These are phyloP conservation scores for Lutraria lutraria DNA, from an alignment of 2,888 invertebrate genomes.

Conservation along the genomic window DNA sequence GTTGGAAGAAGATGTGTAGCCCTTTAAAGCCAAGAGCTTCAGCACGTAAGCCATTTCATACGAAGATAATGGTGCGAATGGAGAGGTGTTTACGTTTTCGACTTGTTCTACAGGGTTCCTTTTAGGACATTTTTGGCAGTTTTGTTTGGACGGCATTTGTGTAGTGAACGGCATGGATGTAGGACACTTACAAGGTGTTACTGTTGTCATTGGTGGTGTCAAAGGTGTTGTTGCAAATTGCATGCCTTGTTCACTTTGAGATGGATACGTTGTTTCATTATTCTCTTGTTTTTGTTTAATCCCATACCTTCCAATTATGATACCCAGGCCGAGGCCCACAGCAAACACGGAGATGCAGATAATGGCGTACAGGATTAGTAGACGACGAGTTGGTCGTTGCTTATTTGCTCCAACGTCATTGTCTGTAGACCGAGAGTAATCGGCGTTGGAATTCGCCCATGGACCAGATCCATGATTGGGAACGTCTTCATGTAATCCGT, in stretches of 20 bases:
- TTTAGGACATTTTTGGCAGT: slow-evolving; percentile 34
- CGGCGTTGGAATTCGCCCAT: slow-evolving; percentile 24
- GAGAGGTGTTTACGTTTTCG: slow-evolving; percentile 31
- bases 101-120: slow-evolving; percentile 44
- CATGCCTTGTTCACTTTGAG: neutral
- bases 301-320: slow-evolving; percentile 59
- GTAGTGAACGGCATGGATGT: neutral
- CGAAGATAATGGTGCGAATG: slow-evolving; percentile 61
- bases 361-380: slow-evolving; percentile 30
- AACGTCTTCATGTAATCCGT: neutral
- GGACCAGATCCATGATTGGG: slow-evolving; percentile 28
- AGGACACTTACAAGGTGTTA: slow-evolving; percentile 29
- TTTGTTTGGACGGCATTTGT: neutral
- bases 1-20: neutral
- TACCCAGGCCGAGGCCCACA: slow-evolving; percentile 55
- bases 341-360: slow-evolving; percentile 41
- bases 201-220: neutral
- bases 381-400: neutral
- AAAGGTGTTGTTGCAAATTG: neutral
- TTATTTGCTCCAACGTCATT: neutral
- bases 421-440: slow-evolving; percentile 19
- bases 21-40: slow-evolving; percentile 17
- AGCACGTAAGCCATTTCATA: slow-evolving; percentile 57
- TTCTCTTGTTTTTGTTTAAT: slow-evolving; percentile 15
- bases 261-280: neutral